phyloP scores from a whole-genome alignment of 2,113 vertebrate genomes.

The Chionomys nivalis region DNA sequence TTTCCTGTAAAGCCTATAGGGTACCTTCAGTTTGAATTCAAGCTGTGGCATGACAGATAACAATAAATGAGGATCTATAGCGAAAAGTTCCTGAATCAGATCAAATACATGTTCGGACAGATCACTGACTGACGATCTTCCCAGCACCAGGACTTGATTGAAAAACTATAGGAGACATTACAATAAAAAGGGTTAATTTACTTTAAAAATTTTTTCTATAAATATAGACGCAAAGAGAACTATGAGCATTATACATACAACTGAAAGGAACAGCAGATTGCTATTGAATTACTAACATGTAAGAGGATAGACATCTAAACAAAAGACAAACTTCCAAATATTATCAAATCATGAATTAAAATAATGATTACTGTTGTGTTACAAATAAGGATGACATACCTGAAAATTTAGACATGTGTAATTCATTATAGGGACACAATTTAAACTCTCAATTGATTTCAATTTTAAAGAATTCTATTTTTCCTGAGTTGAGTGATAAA shows the following conservation, averaged over 20 bases:
- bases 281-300: conserved; percentile 13
- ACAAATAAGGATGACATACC: conserved; percentile 3
- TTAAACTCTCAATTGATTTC: conserved; percentile 5
- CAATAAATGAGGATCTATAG: conserved; percentile 97
- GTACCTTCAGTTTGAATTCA: conserved; percentile 98
- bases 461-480: background rate
- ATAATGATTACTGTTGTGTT: background rate
- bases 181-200: conserved; percentile 49
- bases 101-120: conserved; percentile 99
- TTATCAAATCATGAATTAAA: conserved; percentile 21
- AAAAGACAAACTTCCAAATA: background rate
- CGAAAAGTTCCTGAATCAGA: conserved; percentile 99
- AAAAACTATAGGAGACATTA: conserved; percentile 91
- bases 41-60: conserved; percentile 99
- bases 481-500: conserved; percentile 3
- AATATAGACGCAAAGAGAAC: conserved; percentile 2
- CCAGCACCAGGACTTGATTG: conserved; percentile 99
- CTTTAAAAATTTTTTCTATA: conserved; percentile 15
- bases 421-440: background rate
- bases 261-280: background rate
- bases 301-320: background rate
- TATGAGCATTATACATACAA: conserved; percentile 20
- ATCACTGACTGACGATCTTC: conserved; percentile 98
- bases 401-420: background rate
- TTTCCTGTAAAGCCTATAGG: conserved; percentile 10